Conservation (phyloP, 2,113 vertebrate species). For the Phyllostomus hastatus region DNA sequence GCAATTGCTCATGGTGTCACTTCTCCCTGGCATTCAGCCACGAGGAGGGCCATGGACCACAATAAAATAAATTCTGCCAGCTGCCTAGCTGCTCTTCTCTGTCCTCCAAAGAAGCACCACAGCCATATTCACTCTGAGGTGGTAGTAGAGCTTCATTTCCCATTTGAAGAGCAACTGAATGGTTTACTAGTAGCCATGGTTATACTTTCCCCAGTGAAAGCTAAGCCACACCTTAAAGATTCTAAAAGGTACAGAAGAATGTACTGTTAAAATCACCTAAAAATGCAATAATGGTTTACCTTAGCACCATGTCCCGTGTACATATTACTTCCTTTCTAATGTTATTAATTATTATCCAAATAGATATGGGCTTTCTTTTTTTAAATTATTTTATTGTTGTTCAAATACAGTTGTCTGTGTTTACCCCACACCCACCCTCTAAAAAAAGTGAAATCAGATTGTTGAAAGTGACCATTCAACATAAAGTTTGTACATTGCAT, state of each 20-base stretch:
- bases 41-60: slow-evolving; percentile 45
- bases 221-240: not conserved
- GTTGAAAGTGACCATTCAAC: slow-evolving; percentile 65
- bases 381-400: no score
- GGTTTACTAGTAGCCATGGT: not conserved
- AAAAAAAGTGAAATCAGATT: slow-evolving; percentile 34
- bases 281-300: not conserved
- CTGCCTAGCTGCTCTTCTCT: not conserved
- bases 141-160: not conserved
- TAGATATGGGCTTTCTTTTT: slow-evolving; percentile 33
- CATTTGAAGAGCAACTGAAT: not conserved
- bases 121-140: not conserved
- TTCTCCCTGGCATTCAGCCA: slow-evolving; percentile 59
- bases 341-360: slow-evolving; percentile 54
- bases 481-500: slow-evolving; percentile 69
- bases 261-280: not conserved
- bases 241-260: not conserved
- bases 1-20: slow-evolving; percentile 2
- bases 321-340: slow-evolving; percentile 36
- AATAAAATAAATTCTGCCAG: slow-evolving; percentile 39
- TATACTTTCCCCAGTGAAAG: not conserved
- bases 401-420: no score
- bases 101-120: not conserved
- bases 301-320: not conserved
- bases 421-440: no score